phyloP scores from a whole-genome alignment of 1,140 invertebrate species.

The Vanessa tameamea region DNA sequence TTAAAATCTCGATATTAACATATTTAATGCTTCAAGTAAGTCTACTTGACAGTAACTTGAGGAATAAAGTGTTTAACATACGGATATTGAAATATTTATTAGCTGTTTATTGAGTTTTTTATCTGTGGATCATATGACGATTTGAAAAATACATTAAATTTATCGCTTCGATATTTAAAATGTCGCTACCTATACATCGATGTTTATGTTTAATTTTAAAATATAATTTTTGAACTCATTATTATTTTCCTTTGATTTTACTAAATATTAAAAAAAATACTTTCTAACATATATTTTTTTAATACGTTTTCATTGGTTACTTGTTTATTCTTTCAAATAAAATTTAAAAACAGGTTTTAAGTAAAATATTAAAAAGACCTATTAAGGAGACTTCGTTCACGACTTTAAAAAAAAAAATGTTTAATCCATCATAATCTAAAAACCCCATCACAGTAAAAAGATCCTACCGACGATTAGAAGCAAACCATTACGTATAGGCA shows the following conservation, averaged over 20 bases:
- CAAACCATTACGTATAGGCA: conserved; percentile 13
- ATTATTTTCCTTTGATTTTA: neutral
- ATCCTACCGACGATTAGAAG: conserved; percentile 18
- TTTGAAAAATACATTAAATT: conserved; percentile 2
- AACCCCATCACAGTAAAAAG: conserved; percentile 23
- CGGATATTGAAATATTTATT: neutral
- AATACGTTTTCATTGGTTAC: too few species aligned
- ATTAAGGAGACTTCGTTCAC: neutral
- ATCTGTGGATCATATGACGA: conserved; percentile 1
- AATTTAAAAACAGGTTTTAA: neutral
- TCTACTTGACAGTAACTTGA: too few species aligned
- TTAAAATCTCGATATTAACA: neutral
- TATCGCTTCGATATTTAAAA: neutral
- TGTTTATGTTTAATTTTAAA: neutral
- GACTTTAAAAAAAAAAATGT: conserved; percentile 2
- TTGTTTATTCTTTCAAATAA: too few species aligned
- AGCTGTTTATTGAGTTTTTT: neutral
- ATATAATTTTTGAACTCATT: neutral
- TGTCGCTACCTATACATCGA: neutral
- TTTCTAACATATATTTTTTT: neutral
- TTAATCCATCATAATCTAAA: conserved; percentile 18
- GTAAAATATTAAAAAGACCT: neutral
- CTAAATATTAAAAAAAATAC: neutral
- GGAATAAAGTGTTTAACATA: too few species aligned
- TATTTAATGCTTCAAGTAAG: neutral